Base-by-base conservation (phyloP, 2,888 invertebrate species). In the Sericinus montela region DNA sequence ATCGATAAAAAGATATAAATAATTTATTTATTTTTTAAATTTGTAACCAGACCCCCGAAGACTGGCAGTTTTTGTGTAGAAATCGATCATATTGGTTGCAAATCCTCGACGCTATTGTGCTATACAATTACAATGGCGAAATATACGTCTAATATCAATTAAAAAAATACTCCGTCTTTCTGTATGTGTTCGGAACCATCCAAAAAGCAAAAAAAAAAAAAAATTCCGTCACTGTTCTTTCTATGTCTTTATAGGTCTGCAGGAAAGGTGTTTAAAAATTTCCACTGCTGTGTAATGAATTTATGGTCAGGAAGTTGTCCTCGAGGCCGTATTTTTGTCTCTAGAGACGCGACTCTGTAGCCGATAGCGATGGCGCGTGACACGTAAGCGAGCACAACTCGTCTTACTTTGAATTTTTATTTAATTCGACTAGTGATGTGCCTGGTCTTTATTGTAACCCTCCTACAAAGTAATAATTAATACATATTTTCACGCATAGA, bases 291-390 rank as follows among this genome's bases (percentile, higher is more conserved):
- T 77, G 81, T 88, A 89, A 89, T 89, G 88, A 89, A 89, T 89
- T 89, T 89, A 89, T 84, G 82, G 80, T 67, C 80, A 75, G 85
- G 86, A 86, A 86, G 80, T 86, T 83, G 83, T 79, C 76, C 78
- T 66, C 68, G 70, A 55, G 58, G 66, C 52, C 66, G 69, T 69
- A 69, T 69, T 80, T 81, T 80, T 81, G 78, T 75, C 82, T 75
- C 82, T 56, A 54, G 75, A 71, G 76, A 70, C 74, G 65, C 73
- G 83, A 82, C 80, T 81, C 79, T 75, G 70, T 66, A 63, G 59
- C 71, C 76, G 83, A 86, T 85, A 79, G 74, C 74, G 58, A 69
- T 62, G 63, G 65, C 55, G 59, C 76, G 75, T 80, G 77, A 78
- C 75, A 32, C n/a, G 32, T 32, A 32, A 11, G 32, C 9, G n/a